Base-by-base conservation (phyloP, 1,140 invertebrate species). In the Drosophila sechellia region DNA sequence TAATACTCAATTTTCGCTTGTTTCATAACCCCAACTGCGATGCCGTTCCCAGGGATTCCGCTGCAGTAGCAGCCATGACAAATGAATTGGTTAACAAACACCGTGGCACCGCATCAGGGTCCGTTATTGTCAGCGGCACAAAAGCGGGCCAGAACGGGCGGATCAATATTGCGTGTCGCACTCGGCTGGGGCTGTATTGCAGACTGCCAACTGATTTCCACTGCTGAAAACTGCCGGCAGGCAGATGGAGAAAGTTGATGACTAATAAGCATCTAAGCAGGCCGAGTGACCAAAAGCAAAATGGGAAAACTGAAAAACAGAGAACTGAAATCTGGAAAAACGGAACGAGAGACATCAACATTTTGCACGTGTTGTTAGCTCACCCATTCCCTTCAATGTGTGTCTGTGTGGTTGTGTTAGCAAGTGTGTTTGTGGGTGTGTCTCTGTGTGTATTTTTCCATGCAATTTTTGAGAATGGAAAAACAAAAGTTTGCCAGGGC, bases 251-350 rank as follows among this genome's bases (percentile, higher is more conserved):
- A 56, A 56, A 48, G 27, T 79, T 58, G 58, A 52, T 78, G 75
- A 52, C 59, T 86, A 86, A 86, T 87, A 86, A 81, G 83, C 83
- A 81, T 66, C 31, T 87, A 87, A 87, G 22, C 45, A 76, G 72
- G 66, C 73, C 49, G 66, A 61, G 54, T 64, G 72, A 80, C 66
- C 56, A 58, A 52, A 76, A 76, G 53, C 71, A 58, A 76, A 75
- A 49, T 53, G 39, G 31, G n/a, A 37, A 68, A 39, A 15, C 56
- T 35, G 61, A 65, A 40, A 39, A 66, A 48, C 54, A 40, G 40
- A 46, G 12, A n/a, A 48, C 46, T 48, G 22, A 48, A 64, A 58
- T 54, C 56, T 34, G 58, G 42, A 45, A 74, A 74, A 64, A 65
- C 64, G 42, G 48, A 52, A 59, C 22, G 27, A 53, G 27, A 55